Evolutionary conservation across 2,797 vertebrate genomes (phyloP), one percentile per base, ranked within the genome.

Genomic region (Thalassophryne amazonica): DNA sequence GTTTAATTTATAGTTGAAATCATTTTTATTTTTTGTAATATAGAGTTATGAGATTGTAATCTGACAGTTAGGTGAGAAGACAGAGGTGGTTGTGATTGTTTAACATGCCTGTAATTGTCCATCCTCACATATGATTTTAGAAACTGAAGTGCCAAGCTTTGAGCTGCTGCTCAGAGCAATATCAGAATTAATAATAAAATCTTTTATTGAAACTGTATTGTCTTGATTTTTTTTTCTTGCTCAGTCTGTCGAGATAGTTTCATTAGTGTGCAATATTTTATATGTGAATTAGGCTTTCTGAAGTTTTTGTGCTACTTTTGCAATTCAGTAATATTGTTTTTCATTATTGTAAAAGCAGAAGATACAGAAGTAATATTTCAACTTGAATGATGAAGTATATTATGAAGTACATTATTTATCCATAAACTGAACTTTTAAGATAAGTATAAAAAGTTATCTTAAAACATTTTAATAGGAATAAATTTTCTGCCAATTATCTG

Each of bases 141-240:
- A 71, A 54, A 39, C 54, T 65, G 29, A 81, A 81, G 78, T 87
- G 79, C 81, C 81, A 80, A 71, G 61, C 55, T 20, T 69, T 48
- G 46, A 80, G 60, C 72, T 56, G 61, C 54, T 74, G 65, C 43
- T 81, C 62, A 29, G 59, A 69, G 61, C 47, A 59, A 41, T 45
- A 18, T 35, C 41, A 51, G 14, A 76, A 60, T 15, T 49, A 42
- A 45, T 39, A 78, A 84, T 72, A 78, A 86, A 86, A 71, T 83
- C 12, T 83, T 88, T 83, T 81, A 76, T 60, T 78, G 19, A 76
- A 51, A 35, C 32, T 32, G 29, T 56, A n/a, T n/a, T n/a, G 35
- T 39, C 29, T 45, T 29, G 1, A 20, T 23, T 49, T 38, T 33
- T 33, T 16, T 36, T 11, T 24, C 9, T 18, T 35, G 5, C 7